A percentile compares a stretch with the other conserved stretches of the same genome.
Evolutionary conservation across 2,113 vertebrate genomes (phyloP).

Genomic region (Tyto alba): DNA sequence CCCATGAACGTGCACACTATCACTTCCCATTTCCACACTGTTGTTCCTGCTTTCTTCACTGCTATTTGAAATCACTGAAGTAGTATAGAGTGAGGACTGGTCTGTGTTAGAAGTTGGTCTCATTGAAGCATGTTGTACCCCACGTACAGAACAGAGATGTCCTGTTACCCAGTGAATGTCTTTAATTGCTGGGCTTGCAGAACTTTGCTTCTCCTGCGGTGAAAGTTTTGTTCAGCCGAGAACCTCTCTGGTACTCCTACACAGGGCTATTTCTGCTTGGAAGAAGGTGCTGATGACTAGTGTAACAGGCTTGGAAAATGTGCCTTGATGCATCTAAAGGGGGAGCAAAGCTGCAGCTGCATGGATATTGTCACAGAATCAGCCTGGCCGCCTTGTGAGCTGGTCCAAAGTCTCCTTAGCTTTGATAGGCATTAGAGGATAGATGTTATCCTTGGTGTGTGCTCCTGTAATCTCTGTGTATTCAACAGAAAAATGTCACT

Average conservation of each 20-base stretch:
- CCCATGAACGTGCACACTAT: rapidly evolving
- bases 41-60: neutral
- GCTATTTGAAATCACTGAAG: neutral
- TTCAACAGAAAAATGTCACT: neutral
- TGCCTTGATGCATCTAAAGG: rapidly evolving
- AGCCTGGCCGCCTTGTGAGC: neutral
- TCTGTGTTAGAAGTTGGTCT: neutral
- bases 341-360: neutral
- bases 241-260: neutral
- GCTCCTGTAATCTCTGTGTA: neutral
- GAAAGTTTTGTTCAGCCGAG: neutral
- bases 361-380: neutral
- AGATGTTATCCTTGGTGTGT: neutral
- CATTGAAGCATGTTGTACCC: neutral
- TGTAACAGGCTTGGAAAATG: neutral
- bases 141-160: neutral
- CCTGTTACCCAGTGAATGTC: neutral
- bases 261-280: neutral
- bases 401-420: neutral
- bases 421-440: neutral
- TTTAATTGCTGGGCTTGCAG: neutral
- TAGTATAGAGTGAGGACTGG: neutral
- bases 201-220: neutral
- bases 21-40: neutral
- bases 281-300: neutral